Evolutionary conservation across 2,888 invertebrate species (phyloP).

Genomic region (Petrolisthes cinctipes): DNA sequence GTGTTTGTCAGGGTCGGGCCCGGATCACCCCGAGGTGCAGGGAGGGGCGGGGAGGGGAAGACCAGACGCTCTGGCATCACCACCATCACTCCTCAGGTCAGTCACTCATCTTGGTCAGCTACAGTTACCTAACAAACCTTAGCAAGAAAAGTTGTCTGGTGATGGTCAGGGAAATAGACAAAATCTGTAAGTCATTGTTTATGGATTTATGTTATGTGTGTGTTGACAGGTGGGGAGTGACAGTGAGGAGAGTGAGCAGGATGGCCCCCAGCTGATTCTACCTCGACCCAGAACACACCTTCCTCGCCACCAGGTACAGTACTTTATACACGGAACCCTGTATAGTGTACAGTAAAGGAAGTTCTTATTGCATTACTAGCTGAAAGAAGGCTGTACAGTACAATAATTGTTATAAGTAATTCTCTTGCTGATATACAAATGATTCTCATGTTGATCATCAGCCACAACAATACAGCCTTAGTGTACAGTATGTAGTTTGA

Average conservation of each 20-base stretch:
- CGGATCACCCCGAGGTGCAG: background rate
- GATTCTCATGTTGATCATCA: too few relatives aligned
- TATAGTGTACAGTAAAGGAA: too few relatives aligned
- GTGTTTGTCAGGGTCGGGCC: background rate
- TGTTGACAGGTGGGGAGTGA: background rate
- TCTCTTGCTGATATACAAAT: too few relatives aligned
- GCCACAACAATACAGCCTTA: too few relatives aligned
- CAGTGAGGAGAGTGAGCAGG: constrained; percentile 13
- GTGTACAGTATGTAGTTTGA: too few relatives aligned
- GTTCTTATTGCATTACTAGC: too few relatives aligned
- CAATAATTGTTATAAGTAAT: too few relatives aligned
- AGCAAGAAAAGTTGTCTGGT: too few relatives aligned
- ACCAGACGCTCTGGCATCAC: constrained; percentile 28
- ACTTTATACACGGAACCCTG: background rate
- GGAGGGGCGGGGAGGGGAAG: constrained; percentile 29
- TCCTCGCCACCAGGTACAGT: background rate
- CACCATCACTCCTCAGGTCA: constrained; percentile 40
- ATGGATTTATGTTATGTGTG: too few relatives aligned
- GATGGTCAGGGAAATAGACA: too few relatives aligned
- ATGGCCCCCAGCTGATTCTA: constrained; percentile 7
- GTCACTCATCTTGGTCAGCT: background rate
- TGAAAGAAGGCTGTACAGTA: background rate
- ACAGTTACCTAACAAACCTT: too few relatives aligned
- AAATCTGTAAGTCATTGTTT: too few relatives aligned
- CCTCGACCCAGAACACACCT: background rate